Evolutionary conservation across 1,140 invertebrate genomes (phyloP).

Genomic region (Adelges cooleyi): DNA sequence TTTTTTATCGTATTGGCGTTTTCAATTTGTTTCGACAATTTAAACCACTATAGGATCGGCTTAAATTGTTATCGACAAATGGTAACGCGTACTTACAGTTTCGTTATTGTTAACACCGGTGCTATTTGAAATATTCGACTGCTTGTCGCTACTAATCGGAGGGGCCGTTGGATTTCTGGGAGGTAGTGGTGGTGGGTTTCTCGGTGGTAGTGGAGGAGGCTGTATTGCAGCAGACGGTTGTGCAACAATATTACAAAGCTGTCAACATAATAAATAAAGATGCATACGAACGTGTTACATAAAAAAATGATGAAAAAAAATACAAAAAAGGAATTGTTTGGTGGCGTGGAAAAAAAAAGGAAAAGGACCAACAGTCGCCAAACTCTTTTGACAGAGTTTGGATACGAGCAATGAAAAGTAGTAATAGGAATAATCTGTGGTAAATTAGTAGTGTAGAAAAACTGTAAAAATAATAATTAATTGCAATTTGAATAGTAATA

Average conservation of each 20-base stretch:
- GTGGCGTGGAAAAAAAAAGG: too few relatives aligned
- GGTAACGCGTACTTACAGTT: conserved; percentile 20
- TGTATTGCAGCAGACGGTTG: conserved; percentile 34
- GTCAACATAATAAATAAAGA: conserved; percentile 26
- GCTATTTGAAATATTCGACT: conserved; percentile 14
- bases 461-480: too few relatives aligned
- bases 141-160: conserved; percentile 16
- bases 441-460: too few relatives aligned
- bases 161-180: conserved; percentile 13
- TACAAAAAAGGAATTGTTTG: too few relatives aligned
- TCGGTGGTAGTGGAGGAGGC: conserved; percentile 33
- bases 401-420: too few relatives aligned
- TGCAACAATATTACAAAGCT: conserved; percentile 30
- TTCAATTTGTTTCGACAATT: too few relatives aligned
- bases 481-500: too few relatives aligned
- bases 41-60: too few relatives aligned
- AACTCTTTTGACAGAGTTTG: too few relatives aligned
- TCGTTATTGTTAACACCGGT: conserved; percentile 12
- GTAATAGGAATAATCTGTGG: too few relatives aligned
- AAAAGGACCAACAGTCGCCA: too few relatives aligned
- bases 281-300: conserved; percentile 8
- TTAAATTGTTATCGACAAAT: neutral
- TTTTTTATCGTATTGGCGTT: too few relatives aligned
- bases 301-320: conserved; percentile 6
- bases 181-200: conserved; percentile 13